phyloP scores from a whole-genome alignment of 2,797 vertebrate genomes.

The Danionella dracula region DNA sequence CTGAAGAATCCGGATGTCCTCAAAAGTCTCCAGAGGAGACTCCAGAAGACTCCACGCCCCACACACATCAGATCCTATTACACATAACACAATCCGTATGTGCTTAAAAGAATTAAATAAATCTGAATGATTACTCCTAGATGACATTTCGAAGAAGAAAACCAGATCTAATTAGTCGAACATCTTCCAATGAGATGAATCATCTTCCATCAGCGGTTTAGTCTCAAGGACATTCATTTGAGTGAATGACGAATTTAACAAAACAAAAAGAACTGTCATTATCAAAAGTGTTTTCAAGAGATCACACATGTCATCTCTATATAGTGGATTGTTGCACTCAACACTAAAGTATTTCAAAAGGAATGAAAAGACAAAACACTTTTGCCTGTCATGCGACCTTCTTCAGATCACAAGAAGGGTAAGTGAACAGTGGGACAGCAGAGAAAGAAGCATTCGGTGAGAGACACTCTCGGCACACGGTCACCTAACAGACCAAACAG shows the following conservation, averaged over 20 bases:
- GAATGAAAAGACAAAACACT: too few relatives aligned
- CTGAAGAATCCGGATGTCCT: background rate
- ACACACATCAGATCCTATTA: background rate
- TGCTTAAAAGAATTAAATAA: background rate
- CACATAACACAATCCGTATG: constrained; percentile 3
- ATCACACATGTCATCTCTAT: too few relatives aligned
- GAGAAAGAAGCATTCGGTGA: too few relatives aligned
- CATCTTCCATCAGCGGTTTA: background rate
- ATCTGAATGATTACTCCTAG: background rate
- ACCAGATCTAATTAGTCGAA: background rate
- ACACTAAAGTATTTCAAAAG: too few relatives aligned
- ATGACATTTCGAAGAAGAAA: background rate
- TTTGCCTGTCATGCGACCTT: too few relatives aligned
- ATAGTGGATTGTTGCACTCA: too few relatives aligned
- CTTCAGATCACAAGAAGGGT: too few relatives aligned
- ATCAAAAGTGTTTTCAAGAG: too few relatives aligned
- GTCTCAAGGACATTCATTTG: background rate
- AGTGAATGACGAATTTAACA: background rate
- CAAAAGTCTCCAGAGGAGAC: background rate
- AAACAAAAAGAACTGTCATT: too few relatives aligned
- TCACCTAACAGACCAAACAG: too few relatives aligned
- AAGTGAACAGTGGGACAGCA: too few relatives aligned
- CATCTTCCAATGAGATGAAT: background rate
- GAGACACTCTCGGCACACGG: too few relatives aligned
- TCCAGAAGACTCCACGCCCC: background rate